Evolutionary conservation across 2,888 invertebrate genomes (phyloP).

Genomic region (Eupelmus urozonus): DNA sequence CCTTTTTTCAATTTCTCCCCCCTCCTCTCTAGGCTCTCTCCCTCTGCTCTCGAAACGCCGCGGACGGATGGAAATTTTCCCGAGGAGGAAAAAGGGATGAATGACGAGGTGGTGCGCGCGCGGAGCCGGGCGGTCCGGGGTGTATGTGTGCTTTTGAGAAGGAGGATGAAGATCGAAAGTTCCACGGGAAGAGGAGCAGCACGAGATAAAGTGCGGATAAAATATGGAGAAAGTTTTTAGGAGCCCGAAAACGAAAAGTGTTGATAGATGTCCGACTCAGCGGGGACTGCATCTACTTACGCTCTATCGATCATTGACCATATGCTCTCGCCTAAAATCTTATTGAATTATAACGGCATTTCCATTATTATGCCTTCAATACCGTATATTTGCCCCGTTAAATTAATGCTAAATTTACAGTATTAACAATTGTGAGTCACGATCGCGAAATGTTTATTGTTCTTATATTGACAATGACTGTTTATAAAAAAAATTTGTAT

Average conservation of each 20-base stretch:
- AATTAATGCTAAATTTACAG: constrained; percentile 9
- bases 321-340: constrained; percentile 40
- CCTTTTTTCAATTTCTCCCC: not conserved
- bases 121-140: not conserved
- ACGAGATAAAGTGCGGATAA: constrained; percentile 56
- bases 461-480: not conserved
- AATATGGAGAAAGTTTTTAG: constrained; percentile 59
- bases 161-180: constrained; percentile 46
- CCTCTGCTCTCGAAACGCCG: not conserved
- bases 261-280: constrained; percentile 57
- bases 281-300: constrained; percentile 57
- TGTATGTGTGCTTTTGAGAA: not conserved
- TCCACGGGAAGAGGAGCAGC: constrained; percentile 43
- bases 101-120: not conserved
- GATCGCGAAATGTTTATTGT: too few relatives aligned
- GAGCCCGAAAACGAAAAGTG: constrained; percentile 51
- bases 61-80: constrained; percentile 23
- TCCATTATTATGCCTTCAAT: not conserved
- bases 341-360: constrained; percentile 48
- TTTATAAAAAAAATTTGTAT: not conserved
- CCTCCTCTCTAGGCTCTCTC: not conserved
- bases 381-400: not conserved
- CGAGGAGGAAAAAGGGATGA: not conserved
- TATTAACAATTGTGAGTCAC: not conserved
- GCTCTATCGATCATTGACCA: constrained; percentile 55